Percentiles rank a stretch among this genome's conserved stretches.
Evolutionary conservation across 2,888 invertebrate species (phyloP).

Genomic region (Selenia dentaria): DNA sequence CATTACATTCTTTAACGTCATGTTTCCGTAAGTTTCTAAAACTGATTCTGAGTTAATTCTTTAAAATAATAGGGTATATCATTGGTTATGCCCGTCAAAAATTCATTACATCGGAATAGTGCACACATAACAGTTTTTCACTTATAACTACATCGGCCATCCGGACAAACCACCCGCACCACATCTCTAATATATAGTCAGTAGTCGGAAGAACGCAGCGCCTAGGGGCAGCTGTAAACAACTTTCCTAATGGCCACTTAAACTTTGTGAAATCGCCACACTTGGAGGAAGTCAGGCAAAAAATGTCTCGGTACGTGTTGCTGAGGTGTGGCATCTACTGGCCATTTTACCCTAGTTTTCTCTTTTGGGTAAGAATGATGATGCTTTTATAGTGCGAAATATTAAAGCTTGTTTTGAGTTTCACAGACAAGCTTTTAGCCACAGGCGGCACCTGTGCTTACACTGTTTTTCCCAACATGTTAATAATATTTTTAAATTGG

Average conservation of each 20-base stretch:
- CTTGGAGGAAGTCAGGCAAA: conserved; percentile 48
- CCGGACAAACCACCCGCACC: conserved; percentile 3
- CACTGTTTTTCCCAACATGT: too few species aligned
- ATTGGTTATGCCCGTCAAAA: too few species aligned
- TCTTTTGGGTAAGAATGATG: conserved; percentile 3
- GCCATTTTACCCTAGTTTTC: conserved; percentile 3
- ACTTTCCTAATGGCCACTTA: conserved; percentile 73
- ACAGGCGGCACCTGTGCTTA: too few species aligned
- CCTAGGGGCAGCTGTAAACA: conserved; percentile 68
- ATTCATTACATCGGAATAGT: too few species aligned
- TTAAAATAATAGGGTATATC: too few species aligned
- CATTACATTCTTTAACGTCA: too few species aligned
- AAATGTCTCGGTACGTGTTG: conserved; percentile 34
- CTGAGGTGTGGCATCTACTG: conserved; percentile 23
- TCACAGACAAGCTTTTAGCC: too few species aligned
- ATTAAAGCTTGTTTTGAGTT: too few species aligned
- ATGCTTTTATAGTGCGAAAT: not conserved
- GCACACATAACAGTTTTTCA: too few species aligned
- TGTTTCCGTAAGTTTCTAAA: too few species aligned
- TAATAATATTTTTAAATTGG: too few species aligned
- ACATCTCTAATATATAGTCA: conserved; percentile 12
- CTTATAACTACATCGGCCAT: not conserved
- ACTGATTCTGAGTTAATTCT: too few species aligned
- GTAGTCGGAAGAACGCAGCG: conserved; percentile 42
- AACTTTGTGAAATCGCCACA: conserved; percentile 64